Evolutionary conservation across 1,140 invertebrate species (phyloP).

Genomic region (Trachymyrmex septentrionalis): DNA sequence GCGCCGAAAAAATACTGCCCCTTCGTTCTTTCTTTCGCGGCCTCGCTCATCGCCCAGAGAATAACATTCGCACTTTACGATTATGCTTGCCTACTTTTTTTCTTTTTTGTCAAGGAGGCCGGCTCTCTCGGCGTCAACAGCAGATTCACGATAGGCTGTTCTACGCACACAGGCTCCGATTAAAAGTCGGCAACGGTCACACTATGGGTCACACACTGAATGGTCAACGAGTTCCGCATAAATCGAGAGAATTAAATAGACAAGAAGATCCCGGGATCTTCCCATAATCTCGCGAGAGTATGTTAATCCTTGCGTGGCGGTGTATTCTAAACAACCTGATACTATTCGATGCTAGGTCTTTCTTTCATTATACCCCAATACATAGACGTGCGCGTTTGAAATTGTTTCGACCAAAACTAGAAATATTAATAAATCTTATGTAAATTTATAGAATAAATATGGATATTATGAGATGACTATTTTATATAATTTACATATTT

Average conservation of each 20-base stretch:
- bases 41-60: conserved; percentile 73
- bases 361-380: background rate
- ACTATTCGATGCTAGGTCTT: conserved; percentile 21
- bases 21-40: conserved; percentile 62
- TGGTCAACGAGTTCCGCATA: conserved; percentile 66
- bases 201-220: conserved; percentile 39
- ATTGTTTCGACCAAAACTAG: background rate
- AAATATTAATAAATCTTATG: background rate
- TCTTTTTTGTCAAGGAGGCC: conserved; percentile 67
- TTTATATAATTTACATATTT: background rate
- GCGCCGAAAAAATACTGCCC: conserved; percentile 60
- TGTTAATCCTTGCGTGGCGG: conserved; percentile 53
- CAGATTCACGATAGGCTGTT: conserved; percentile 75
- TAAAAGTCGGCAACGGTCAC: conserved; percentile 45
- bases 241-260: conserved; percentile 75
- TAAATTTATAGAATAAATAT: background rate
- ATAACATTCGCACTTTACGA: conserved; percentile 78
- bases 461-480: background rate
- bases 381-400: background rate
- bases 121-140: conserved; percentile 70
- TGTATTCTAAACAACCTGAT: conserved; percentile 34
- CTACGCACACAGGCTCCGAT: conserved; percentile 34
- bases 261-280: too few species aligned
- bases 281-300: conserved; percentile 46
- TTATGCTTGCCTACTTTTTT: conserved; percentile 76